Base-by-base conservation (phyloP, 2,113 vertebrate species). In the Meles meles region DNA sequence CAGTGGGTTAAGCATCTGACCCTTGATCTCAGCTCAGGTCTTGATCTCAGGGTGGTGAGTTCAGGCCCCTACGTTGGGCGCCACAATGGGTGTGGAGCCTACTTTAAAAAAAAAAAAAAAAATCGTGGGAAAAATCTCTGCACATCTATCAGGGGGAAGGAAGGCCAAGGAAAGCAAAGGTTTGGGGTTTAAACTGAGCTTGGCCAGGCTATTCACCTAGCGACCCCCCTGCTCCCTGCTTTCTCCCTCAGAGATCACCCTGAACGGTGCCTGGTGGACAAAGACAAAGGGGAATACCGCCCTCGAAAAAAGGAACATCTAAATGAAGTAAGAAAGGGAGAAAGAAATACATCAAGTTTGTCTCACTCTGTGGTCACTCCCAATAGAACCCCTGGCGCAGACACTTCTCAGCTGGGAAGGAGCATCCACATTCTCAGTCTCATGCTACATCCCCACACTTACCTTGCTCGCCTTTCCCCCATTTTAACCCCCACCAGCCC, bases 401-500 rank as follows among this genome's bases (percentile, higher is more conserved):
- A 34, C 0, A 4, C 9, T 4, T 42, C 42, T 25, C 29, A 21
- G 12, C 2, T 0, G 4, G 34, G 6, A 49, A 44, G 3, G 72
- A 4, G 14, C 2, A 0, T 13, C 59, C 39, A 14, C 71, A 7
- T 1, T 15, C 74, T 0, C 0, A 6, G 37, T 5, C 3, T 12
- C 42, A 2, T 1, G 7, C 34, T 6, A 2, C 23, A 18, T 11
- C 9, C 0, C n/a, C 4, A 10, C 0, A 25, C n/a, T 15, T 1
- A 4, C 29, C 27, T 39, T 4, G 49, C 21, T 85, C 23, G 4
- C 25, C 42, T 67, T n/a, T n/a, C 21, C 81, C 74, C 10, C 47
- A 14, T 10, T 21, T 2, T 21, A 57, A 31, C 11, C 23, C 86
- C 15, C 2, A 9, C 71, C 71, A 13, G 3, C 0, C 4, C 25